phyloP scores from a whole-genome alignment of 2,797 vertebrate genomes.

The Aeoliscus strigatus region DNA sequence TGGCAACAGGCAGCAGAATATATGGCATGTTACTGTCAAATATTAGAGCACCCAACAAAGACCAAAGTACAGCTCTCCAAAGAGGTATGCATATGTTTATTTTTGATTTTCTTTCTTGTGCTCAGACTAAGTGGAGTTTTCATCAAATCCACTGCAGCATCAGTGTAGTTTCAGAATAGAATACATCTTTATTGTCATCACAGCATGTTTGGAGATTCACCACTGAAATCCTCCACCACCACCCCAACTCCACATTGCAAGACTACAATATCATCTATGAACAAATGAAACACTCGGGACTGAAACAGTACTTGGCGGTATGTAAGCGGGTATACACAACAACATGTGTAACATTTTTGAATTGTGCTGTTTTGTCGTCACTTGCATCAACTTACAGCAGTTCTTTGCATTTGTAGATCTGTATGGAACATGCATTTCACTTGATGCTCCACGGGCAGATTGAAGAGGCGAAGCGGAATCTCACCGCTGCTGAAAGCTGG shows the following conservation, averaged over 20 bases:
- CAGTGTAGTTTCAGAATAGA: too few relatives aligned
- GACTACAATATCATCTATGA: conserved; percentile 83
- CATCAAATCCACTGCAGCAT: too few relatives aligned
- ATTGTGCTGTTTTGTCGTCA: background rate
- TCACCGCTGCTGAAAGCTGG: conserved; percentile 83
- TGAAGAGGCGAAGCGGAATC: conserved; percentile 78
- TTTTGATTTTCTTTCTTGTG: background rate
- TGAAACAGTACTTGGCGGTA: conserved; percentile 84
- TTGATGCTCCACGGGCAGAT: conserved; percentile 78
- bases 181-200: background rate
- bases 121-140: too few relatives aligned
- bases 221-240: conserved; percentile 85
- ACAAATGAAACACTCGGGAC: conserved; percentile 82
- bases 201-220: conserved; percentile 86
- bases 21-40: conserved; percentile 77
- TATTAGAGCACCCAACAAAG: conserved; percentile 68
- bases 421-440: conserved; percentile 84
- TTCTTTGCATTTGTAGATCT: conserved; percentile 68
- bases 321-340: background rate
- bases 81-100: conserved; percentile 68
- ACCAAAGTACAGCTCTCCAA: conserved; percentile 12
- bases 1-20: conserved; percentile 84
- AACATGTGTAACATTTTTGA: too few relatives aligned
- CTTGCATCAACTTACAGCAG: background rate
- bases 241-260: conserved; percentile 73